Evolutionary conservation across 2,797 vertebrate species (phyloP).

Genomic region (Australoheros facetus): DNA sequence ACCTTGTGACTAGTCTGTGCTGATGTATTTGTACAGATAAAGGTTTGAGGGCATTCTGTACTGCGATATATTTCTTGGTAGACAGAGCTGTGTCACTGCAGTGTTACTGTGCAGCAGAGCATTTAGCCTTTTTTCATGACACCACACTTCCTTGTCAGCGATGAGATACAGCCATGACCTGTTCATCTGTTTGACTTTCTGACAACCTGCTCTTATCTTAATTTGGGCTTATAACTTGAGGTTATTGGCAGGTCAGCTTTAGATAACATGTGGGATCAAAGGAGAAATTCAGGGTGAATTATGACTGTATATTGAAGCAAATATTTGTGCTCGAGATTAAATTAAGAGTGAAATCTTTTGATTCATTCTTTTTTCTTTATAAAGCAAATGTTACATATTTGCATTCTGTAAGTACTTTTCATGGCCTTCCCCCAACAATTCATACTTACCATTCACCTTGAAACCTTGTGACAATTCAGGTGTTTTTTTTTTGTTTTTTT

Average conservation of each 20-base stretch:
- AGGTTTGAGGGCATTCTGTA: slow-evolving; percentile 2
- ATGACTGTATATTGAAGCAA: neutral
- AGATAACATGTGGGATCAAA: slow-evolving; percentile 25
- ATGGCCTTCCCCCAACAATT: neutral
- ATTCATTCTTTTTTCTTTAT: neutral
- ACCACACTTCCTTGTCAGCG: slow-evolving; percentile 54
- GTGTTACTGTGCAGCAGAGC: slow-evolving; percentile 17
- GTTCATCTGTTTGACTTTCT: slow-evolving; percentile 67
- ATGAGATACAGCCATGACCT: slow-evolving; percentile 67
- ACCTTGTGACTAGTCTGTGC: slow-evolving; percentile 12
- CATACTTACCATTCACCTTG: neutral
- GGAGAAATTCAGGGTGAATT: neutral
- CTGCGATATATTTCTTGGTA: neutral
- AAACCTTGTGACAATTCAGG: neutral
- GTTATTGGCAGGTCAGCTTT: slow-evolving; percentile 57
- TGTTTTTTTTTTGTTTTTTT: neutral
- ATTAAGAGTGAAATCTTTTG: neutral
- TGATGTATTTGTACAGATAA: slow-evolving; percentile 15
- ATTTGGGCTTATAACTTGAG: slow-evolving; percentile 62
- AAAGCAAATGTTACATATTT: neutral
- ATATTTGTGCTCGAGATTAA: neutral
- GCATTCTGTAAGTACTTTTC: neutral
- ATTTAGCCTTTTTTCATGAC: slow-evolving; percentile 50
- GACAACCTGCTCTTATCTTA: slow-evolving; percentile 70
- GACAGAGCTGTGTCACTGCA: neutral